These are phyloP conservation scores for Tiliqua scincoides DNA, from an alignment of 2,113 vertebrate genomes.

Conservation along the genomic window DNA sequence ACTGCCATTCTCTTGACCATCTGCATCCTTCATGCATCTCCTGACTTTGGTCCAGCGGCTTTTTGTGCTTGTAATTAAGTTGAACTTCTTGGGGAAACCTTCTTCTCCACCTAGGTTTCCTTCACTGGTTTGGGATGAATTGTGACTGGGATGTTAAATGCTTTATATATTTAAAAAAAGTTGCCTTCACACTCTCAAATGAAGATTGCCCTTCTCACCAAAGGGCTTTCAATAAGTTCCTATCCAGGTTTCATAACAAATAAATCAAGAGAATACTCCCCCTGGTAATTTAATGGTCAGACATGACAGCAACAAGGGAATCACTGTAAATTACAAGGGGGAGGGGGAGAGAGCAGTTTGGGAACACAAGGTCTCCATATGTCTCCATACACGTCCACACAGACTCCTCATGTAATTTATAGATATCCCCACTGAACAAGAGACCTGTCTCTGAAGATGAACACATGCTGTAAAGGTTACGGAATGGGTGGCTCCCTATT, in stretches of 20 bases:
- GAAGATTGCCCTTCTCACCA: constrained; percentile 19
- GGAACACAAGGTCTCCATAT: constrained; percentile 71
- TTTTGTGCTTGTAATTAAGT: not conserved
- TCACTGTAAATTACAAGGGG: constrained; percentile 56
- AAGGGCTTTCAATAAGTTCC: constrained; percentile 22
- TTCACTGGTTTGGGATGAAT: not conserved
- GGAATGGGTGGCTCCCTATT: constrained; percentile 66
- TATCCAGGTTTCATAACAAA: constrained; percentile 41
- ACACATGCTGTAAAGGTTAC: constrained; percentile 69
- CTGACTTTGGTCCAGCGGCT: not conserved
- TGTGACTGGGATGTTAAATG: not conserved
- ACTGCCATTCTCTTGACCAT: no score
- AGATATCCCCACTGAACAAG: constrained; percentile 57
- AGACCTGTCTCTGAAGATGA: constrained; percentile 57
- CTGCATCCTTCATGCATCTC: no score
- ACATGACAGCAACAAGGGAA: constrained; percentile 42
- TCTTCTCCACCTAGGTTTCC: not conserved
- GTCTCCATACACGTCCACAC: constrained; percentile 68
- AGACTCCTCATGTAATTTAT: constrained; percentile 59
- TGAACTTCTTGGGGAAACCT: not conserved
- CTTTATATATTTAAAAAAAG: constrained; percentile 30
- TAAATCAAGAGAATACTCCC: constrained; percentile 29
- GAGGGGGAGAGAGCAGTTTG: constrained; percentile 28
- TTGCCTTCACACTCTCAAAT: constrained; percentile 22
- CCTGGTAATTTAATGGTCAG: constrained; percentile 47